Evolutionary conservation across 2,113 vertebrate species (phyloP).

Genomic region (Cebidichthys violaceus): DNA sequence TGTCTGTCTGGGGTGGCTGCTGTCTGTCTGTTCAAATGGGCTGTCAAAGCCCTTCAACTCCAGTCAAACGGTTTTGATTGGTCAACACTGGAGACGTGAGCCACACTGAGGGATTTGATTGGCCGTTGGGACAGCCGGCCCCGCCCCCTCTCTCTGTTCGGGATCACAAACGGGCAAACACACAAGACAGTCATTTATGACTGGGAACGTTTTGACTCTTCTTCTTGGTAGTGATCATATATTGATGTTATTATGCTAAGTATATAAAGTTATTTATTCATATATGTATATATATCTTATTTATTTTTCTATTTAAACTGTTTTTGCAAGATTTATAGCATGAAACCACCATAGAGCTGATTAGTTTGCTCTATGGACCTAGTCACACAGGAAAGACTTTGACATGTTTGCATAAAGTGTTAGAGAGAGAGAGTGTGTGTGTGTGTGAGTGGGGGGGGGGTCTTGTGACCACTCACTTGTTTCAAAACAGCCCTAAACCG

Average conservation of each 20-base stretch:
- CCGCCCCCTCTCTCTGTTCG: slow-evolving; percentile 7
- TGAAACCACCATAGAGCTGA: background rate
- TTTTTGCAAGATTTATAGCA: background rate
- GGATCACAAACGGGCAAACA: slow-evolving; percentile 18
- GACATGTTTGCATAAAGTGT: background rate
- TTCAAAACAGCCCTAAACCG: background rate
- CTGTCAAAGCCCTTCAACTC: background rate
- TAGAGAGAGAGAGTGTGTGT: background rate
- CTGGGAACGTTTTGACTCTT: background rate
- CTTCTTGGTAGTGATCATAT: background rate
- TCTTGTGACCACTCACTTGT: background rate
- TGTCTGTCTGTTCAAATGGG: too few relatives aligned
- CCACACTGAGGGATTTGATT: slow-evolving; percentile 2
- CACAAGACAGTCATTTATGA: background rate
- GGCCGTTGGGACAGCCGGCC: background rate
- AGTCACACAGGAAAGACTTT: background rate
- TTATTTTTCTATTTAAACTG: too few relatives aligned
- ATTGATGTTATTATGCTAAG: background rate
- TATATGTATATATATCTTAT: background rate
- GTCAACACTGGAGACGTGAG: background rate
- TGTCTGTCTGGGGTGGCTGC: background rate
- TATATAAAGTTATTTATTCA: background rate
- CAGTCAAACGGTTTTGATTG: too few relatives aligned
- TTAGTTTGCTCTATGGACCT: slow-evolving; percentile 33
- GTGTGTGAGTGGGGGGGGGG: too few relatives aligned